Conservation (phyloP, 1,140 invertebrate species). For the Drosophila bifasciata region DNA sequence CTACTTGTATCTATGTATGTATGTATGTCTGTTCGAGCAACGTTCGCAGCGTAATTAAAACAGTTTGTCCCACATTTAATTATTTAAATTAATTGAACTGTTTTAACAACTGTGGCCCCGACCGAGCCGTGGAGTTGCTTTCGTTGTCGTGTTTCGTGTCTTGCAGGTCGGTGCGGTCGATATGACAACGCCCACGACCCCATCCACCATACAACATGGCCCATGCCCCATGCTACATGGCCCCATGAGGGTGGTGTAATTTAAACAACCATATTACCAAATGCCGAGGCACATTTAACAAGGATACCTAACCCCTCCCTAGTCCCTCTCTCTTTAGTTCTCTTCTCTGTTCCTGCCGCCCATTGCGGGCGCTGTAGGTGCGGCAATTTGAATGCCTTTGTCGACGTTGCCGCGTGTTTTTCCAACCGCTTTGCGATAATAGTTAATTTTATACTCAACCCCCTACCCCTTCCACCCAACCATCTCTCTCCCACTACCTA, state of each 20-base stretch:
- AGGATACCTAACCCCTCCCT: constrained; percentile 4
- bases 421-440: constrained; percentile 80
- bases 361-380: constrained; percentile 46
- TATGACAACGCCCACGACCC: constrained; percentile 73
- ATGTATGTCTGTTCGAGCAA: constrained; percentile 1
- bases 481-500: constrained; percentile 1
- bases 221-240: constrained; percentile 11
- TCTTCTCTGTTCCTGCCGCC: background rate
- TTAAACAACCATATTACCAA: constrained; percentile 78
- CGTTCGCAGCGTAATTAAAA: constrained; percentile 70
- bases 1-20: constrained; percentile 1
- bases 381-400: constrained; percentile 75
- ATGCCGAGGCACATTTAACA: constrained; percentile 68
- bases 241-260: constrained; percentile 52
- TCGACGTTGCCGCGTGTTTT: constrained; percentile 69
- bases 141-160: constrained; percentile 46
- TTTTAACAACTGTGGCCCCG: constrained; percentile 65
- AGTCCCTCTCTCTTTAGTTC: background rate
- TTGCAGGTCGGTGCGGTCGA: constrained; percentile 73
- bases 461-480: constrained; percentile 25
- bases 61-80: constrained; percentile 75
- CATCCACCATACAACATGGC: constrained; percentile 7
- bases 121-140: constrained; percentile 12
- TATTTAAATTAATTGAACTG: constrained; percentile 82
- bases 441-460: constrained; percentile 77